A percentile compares a stretch with the other conserved stretches of the same genome.
Conservation (phyloP, 1,140 invertebrate species). For the Drosophila ananassae region DNA sequence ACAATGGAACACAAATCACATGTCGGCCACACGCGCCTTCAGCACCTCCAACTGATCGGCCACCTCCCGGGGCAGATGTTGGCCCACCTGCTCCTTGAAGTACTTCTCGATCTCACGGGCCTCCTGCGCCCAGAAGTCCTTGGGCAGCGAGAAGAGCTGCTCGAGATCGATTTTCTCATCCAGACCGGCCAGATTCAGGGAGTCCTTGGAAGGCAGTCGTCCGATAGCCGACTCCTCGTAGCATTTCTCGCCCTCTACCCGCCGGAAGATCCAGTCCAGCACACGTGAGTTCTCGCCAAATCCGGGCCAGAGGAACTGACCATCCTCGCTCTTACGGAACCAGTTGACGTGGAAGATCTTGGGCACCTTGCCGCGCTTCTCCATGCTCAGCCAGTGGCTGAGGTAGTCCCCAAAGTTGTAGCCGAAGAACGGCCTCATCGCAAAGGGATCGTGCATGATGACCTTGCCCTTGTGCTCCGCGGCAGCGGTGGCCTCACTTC, state of each 20-base stretch:
- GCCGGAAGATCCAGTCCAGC: conserved; percentile 93
- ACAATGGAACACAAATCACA: conserved; percentile 59
- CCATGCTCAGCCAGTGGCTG: conserved; percentile 94
- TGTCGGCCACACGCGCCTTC: conserved; percentile 87
- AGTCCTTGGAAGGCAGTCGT: conserved; percentile 87
- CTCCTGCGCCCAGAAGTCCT: conserved; percentile 97
- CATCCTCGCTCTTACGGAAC: conserved; percentile 91
- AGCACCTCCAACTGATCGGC: conserved; percentile 89
- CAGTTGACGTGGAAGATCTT: conserved; percentile 97
- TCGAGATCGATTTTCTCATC: conserved; percentile 87
- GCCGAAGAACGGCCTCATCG: conserved; percentile 98
- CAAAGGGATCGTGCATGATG: conserved; percentile 98
- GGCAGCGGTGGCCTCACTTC: conserved; percentile 96
- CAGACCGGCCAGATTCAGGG: conserved; percentile 90
- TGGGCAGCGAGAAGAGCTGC: conserved; percentile 93
- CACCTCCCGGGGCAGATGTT: conserved; percentile 92
- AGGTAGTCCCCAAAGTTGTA: conserved; percentile 98
- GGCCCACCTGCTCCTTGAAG: conserved; percentile 95
- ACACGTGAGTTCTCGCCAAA: conserved; percentile 96
- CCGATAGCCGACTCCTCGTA: conserved; percentile 91
- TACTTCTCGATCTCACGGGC: conserved; percentile 93
- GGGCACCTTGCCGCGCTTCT: conserved; percentile 87
- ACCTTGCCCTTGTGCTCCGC: conserved; percentile 95
- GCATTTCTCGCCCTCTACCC: conserved; percentile 90
- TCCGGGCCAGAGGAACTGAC: conserved; percentile 96